Base-by-base conservation (phyloP, 2,113 vertebrate genomes). In the Axis porcinus region DNA sequence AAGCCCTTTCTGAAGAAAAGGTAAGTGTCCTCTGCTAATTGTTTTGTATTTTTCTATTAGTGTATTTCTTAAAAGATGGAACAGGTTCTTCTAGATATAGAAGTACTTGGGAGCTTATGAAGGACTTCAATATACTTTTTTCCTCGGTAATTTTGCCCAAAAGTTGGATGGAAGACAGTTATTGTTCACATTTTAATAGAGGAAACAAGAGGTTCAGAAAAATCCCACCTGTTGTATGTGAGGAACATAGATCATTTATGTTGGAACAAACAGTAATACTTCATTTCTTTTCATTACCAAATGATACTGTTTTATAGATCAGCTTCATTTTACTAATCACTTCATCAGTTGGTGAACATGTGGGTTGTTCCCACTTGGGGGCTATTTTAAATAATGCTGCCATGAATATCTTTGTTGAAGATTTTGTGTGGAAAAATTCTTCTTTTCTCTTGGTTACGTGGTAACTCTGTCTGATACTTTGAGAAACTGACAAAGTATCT, bases 1-100 rank as follows among this genome's bases (percentile, higher is more conserved):
- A 99, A 97, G 98, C 98, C 90, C 98, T 99, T 6, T 99, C 99
- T 36, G 99, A 99, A 96, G 99, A 99, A 91, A 98, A 95, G 97
- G 99, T 99, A 98, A 99, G 98, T 97, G 91, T 11, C 17, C 3
- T 40, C 67, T 88, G 40, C 90, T 94, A 86, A 97, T 86, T 60
- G 33, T 85, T 85, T 0, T 74, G 3, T 0, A 57, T 82, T 89
- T 95, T 85, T 47, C 57, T 97, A 45, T 40, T 89, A 89, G 23
- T 25, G 1, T 62, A 27, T 50, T 85, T 70, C 36, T 76, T 76
- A 76, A 25, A 76, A 76, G 43, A 76, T 4, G 40, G 12, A 54
- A 55, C 4, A 21, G 13, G 0, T 57, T 92, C 93, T 97, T 93
- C 85, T 57, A 4, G 86, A 89, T 76, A 76, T 33, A 62, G 10